These are phyloP conservation scores for Eupithecia abbreviata DNA, from an alignment of 2,888 invertebrate genomes.

Conservation along the genomic window DNA sequence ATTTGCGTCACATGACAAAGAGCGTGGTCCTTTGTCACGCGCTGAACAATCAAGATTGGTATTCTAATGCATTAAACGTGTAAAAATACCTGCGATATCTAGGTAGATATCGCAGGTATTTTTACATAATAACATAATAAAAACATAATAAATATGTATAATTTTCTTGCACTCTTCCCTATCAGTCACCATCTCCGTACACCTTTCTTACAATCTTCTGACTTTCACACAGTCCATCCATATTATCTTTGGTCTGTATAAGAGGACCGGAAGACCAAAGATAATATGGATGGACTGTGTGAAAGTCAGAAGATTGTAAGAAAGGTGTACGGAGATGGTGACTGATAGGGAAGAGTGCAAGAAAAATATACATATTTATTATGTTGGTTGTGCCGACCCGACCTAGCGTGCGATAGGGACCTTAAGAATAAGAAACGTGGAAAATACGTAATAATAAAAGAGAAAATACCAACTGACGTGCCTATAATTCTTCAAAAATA, in stretches of 20 bases:
- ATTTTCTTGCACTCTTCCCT: background rate
- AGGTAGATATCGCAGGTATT: too few species aligned
- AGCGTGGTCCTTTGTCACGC: conserved; percentile 24
- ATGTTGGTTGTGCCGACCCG: background rate
- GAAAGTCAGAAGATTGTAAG: background rate
- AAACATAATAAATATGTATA: background rate
- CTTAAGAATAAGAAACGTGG: background rate
- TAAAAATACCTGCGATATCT: background rate
- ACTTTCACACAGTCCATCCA: background rate
- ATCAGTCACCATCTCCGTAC: background rate
- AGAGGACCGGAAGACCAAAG: background rate
- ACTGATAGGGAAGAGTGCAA: background rate
- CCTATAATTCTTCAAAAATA: background rate
- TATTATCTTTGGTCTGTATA: background rate
- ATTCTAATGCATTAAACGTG: background rate
- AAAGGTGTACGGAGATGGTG: background rate
- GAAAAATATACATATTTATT: background rate
- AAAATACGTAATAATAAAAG: background rate
- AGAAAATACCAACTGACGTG: background rate
- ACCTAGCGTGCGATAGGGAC: background rate
- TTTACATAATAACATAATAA: too few species aligned
- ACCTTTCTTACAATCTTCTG: background rate
- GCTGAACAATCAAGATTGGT: background rate
- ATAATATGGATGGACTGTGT: background rate
- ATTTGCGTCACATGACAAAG: conserved; percentile 40